These are phyloP conservation scores for Coboldia fuscipes DNA, from an alignment of 1,140 invertebrate genomes.

Conservation along the genomic window DNA sequence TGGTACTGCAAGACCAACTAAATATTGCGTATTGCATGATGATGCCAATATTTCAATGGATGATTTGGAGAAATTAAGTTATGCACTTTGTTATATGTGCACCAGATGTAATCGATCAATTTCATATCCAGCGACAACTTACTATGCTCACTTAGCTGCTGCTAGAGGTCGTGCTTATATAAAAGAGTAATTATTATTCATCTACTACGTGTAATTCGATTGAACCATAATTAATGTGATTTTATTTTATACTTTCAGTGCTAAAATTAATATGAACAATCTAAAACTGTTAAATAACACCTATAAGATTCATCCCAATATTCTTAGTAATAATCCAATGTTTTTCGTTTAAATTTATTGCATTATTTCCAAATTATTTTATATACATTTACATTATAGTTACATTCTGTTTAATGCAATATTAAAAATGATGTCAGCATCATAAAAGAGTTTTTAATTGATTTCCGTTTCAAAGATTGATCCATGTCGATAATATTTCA, in stretches of 20 bases:
- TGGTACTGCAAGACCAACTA: conserved; percentile 72
- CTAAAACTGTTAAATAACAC: neutral
- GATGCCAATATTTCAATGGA: conserved; percentile 50
- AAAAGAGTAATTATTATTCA: neutral
- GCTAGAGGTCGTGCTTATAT: conserved; percentile 28
- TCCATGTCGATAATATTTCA: no score
- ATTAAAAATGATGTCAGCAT: no score
- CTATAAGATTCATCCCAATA: neutral
- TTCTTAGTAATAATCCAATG: neutral
- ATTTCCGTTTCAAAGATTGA: no score
- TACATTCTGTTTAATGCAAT: no score
- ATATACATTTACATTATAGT: no score
- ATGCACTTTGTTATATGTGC: conserved; percentile 74
- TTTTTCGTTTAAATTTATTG: conserved; percentile 2
- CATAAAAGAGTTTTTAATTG: no score
- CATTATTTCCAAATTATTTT: no score
- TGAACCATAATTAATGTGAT: no score
- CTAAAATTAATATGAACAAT: neutral
- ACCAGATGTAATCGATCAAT: conserved; percentile 68
- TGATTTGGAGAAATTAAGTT: conserved; percentile 63
- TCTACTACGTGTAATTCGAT: neutral
- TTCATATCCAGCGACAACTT: conserved; percentile 82
- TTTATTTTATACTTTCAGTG: neutral
- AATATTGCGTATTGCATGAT: conserved; percentile 71
- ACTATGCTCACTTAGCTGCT: conserved; percentile 85